Conservation (phyloP, 2,888 invertebrate genomes). For the Bedellia somnulentella region DNA sequence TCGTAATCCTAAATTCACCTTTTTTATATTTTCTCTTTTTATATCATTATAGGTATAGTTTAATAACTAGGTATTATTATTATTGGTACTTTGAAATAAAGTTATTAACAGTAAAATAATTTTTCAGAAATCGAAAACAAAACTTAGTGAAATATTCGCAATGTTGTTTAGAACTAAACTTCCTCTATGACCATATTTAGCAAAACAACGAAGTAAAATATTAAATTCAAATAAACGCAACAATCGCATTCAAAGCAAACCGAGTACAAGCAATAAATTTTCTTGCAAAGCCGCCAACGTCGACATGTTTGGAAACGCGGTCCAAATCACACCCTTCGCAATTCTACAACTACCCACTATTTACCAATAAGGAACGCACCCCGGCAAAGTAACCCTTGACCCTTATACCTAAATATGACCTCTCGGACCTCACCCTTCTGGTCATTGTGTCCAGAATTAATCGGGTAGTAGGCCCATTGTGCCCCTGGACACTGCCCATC, state of each 20-base stretch:
- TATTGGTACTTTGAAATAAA: too few relatives aligned
- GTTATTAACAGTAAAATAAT: too few relatives aligned
- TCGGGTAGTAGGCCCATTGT: slow-evolving; percentile 50
- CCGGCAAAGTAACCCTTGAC: slow-evolving; percentile 43
- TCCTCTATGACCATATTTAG: too few relatives aligned
- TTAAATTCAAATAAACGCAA: too few relatives aligned
- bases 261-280: slow-evolving; percentile 35
- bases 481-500: slow-evolving; percentile 35
- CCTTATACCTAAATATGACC: slow-evolving; percentile 56
- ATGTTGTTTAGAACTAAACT: too few relatives aligned
- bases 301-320: slow-evolving; percentile 44
- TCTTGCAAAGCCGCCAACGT: slow-evolving; percentile 18
- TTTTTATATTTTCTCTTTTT: too few relatives aligned
- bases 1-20: too few relatives aligned
- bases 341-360: slow-evolving; percentile 29
- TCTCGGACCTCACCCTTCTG: slow-evolving; percentile 35
- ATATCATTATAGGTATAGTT: too few relatives aligned
- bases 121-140: too few relatives aligned
- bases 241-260: slow-evolving; percentile 13
- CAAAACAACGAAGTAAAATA: too few relatives aligned
- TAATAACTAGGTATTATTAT: too few relatives aligned
- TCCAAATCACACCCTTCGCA: slow-evolving; percentile 43
- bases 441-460: slow-evolving; percentile 52
- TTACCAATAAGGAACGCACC: slow-evolving; percentile 30
- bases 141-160: too few relatives aligned